Evolutionary conservation across 2,113 vertebrate species (phyloP), one percentile per base, ranked within the genome.

Genomic region (Lutjanus erythropterus): DNA sequence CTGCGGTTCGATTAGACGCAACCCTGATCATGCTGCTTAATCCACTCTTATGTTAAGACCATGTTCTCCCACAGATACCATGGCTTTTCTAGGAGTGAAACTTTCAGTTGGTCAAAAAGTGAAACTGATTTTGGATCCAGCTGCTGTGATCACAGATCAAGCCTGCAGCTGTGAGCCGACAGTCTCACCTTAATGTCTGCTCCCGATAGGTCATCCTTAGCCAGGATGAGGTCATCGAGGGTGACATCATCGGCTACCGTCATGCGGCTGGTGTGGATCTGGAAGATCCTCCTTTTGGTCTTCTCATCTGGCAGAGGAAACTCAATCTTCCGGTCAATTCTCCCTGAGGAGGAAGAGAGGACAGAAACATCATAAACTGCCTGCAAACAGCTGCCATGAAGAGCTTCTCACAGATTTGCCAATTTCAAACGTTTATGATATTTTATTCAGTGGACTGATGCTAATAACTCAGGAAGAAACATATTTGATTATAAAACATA

Each of bases 181-280:
- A 8, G 33, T 41, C 21, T 55, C 4, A 97, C 97, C 96, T 99
- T 99, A 85, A 99, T 99, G 86, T 99, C 98, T 4, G 98, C 97
- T 56, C 98, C 98, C 3, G 98, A 99, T 33, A 99, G 95, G 89
- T 99, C 98, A 4, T 99, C 98, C 89, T 99, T 99, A 10, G 98
- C 97, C 95, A 99, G 94, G 39, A 99, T 99, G 78, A 99, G 88
- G 80, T 99, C 98, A 19, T 99, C 98, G 15, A 99, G 93, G 33
- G 97, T 98, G 42, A 99, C 97, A 0, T 99, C 97, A 18, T 95
- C 96, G 0, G 98, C 96, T 70, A 99, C 46, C 0, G 98, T 99
- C 98, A 99, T 99, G 69, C 98, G 96, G 79, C 97, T 99, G 0
- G 98, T 99, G 92, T 99, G 98, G 86, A 99, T 99, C 93, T 98